Percentiles rank a stretch among this genome's conserved stretches.
phyloP scores from a whole-genome alignment of 2,888 invertebrate species.

The Ochropleura leucogaster region DNA sequence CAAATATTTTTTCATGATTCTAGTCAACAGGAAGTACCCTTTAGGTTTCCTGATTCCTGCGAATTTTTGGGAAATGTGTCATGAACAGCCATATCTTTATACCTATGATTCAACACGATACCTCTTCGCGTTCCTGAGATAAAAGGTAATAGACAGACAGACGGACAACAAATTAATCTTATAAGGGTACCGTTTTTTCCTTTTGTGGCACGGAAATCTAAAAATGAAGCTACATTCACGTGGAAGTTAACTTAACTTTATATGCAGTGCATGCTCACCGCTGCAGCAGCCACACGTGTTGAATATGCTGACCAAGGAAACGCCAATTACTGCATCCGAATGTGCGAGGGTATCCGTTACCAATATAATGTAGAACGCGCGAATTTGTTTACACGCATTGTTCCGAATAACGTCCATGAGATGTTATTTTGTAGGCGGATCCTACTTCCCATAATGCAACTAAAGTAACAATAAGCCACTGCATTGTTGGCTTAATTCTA shows the following conservation, averaged over 20 bases:
- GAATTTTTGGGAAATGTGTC: too few relatives aligned
- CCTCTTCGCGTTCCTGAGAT: too few relatives aligned
- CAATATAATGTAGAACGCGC: slow-evolving; percentile 55
- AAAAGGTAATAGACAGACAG: too few relatives aligned
- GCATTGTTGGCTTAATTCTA: slow-evolving; percentile 48
- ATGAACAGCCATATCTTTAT: too few relatives aligned
- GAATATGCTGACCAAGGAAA: slow-evolving; percentile 62
- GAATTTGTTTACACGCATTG: slow-evolving; percentile 62
- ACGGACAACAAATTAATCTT: too few relatives aligned
- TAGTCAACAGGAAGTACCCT: too few relatives aligned
- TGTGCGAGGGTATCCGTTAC: slow-evolving; percentile 60
- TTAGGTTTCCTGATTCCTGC: too few relatives aligned
- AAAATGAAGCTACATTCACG: slow-evolving; percentile 20
- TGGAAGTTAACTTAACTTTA: slow-evolving; percentile 12
- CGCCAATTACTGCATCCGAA: slow-evolving; percentile 61
- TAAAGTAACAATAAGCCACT: slow-evolving; percentile 45
- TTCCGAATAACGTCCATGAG: slow-evolving; percentile 63
- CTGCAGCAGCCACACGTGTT: slow-evolving; percentile 39
- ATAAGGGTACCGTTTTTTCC: too few relatives aligned
- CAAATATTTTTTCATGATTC: too few relatives aligned
- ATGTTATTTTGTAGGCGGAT: slow-evolving; percentile 52
- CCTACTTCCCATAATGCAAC: slow-evolving; percentile 55
- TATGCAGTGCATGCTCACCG: slow-evolving; percentile 33
- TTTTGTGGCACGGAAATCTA: too few relatives aligned
- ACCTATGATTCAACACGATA: too few relatives aligned